A percentile compares a stretch with the other conserved stretches of the same genome.
phyloP scores from a whole-genome alignment of 2,797 vertebrate species.

The Thripadectes ignobilis region DNA sequence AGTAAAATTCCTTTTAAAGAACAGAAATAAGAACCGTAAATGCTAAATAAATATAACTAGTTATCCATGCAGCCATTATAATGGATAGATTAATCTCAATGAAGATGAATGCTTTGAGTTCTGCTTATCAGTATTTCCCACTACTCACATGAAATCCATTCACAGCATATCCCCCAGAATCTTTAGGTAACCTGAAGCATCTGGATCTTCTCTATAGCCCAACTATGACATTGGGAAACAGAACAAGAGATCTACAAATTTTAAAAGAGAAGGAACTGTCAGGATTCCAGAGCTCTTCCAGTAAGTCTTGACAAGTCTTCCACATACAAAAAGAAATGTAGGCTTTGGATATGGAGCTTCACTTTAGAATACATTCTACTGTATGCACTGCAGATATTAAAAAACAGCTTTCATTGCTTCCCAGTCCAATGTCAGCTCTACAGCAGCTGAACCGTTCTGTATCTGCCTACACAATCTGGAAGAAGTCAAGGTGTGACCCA shows the following conservation, averaged over 20 bases:
- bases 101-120: background rate
- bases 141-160: background rate
- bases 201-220: background rate
- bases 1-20: background rate
- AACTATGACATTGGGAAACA: background rate
- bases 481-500: background rate
- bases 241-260: background rate
- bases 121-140: background rate
- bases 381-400: background rate
- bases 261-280: background rate
- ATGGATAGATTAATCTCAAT: background rate
- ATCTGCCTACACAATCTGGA: background rate
- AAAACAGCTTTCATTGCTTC: background rate
- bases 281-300: background rate
- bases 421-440: background rate
- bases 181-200: background rate
- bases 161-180: background rate
- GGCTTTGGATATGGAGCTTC: background rate
- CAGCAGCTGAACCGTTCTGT: background rate
- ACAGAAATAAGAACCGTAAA: background rate
- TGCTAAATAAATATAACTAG: background rate
- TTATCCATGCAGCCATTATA: background rate
- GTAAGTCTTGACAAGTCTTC: background rate
- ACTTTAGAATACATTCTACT: background rate
- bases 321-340: background rate